Percentiles rank a stretch among this genome's conserved stretches.
Conservation (phyloP, 2,113 vertebrate genomes). For the Leucoraja erinaceus region DNA sequence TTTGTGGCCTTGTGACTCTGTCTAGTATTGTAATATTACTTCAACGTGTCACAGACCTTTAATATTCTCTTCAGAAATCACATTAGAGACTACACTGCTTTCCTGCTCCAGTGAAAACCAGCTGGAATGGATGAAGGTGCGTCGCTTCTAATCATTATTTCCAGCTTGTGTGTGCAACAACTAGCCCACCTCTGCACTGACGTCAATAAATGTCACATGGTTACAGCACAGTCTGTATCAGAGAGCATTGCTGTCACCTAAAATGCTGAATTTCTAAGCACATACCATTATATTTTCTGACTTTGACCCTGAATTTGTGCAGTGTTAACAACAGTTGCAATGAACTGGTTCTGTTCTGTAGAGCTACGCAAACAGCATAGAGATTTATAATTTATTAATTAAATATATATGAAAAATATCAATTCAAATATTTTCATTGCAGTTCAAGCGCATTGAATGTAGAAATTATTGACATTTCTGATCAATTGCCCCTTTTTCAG, state of each 20-base stretch:
- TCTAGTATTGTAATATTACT: background rate
- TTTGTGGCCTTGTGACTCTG: background rate
- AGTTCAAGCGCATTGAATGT: background rate
- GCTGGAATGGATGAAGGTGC: background rate
- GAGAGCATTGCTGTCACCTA: background rate
- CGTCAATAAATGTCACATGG: background rate
- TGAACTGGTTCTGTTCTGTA: background rate
- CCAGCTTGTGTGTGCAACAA: background rate
- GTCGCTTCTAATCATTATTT: background rate
- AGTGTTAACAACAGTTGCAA: background rate
- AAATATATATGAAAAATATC: background rate
- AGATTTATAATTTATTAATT: background rate
- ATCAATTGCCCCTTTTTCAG: background rate
- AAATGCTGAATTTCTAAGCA: background rate
- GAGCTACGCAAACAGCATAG: background rate
- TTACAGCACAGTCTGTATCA: background rate
- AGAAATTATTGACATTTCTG: background rate
- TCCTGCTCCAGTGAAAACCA: background rate
- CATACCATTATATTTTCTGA: background rate
- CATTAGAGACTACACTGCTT: background rate
- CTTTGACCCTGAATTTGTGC: background rate
- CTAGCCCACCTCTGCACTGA: background rate
- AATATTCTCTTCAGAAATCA: background rate
- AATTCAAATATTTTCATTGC: background rate
- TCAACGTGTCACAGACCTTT: background rate